Evolutionary conservation across 2,888 invertebrate species (phyloP), one percentile per base, ranked within the genome.

Genomic region (Sarcophaga variegata): DNA sequence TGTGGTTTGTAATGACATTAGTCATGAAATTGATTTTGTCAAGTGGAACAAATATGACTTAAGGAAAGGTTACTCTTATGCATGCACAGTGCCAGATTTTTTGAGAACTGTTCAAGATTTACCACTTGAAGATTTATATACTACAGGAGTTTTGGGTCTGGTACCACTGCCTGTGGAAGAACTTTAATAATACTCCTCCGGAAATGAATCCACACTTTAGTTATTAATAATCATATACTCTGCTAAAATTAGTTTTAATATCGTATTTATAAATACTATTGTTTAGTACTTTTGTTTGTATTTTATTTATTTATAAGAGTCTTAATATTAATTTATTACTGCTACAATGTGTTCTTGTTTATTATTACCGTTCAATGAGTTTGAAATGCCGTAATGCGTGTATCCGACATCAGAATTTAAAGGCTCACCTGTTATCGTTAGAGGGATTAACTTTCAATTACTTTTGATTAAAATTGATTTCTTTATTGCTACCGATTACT

Each of bases 21-120:
- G 89, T 27, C 89, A 89, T 10, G 17, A 83, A 86, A 77, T 89
- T 91, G 47, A 71, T 83, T 4, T 90, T 91, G 92, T 84, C 91
- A 25, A 87, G 85, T 25, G 88, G 8, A 88, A 90, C 77, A 77
- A 76, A 17, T 95, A 95, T 90, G 89, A 89, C 79, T 87, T 91
- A 59, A 89, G 84, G 66, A 90, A 90, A 22, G 92, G 92, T 6
- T 92, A 91, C 70, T 76, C 91, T 22, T 92, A 92, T 80, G 92
- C 92, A 37, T 92, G 92, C 69, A 87, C 83, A 4, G 91, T 92
- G 37, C 47, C 89, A 5, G 91, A 90, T 47, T 90, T 92, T 87
- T 90, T 90, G 12, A 74, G 63, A 14, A 90, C 76, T 54, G 91
- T 90, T 22, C 88, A 83, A 2, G 86, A 89, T 85, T 89, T 91